Conservation (phyloP, 2,113 vertebrate genomes). For the Pardalotus punctatus region DNA sequence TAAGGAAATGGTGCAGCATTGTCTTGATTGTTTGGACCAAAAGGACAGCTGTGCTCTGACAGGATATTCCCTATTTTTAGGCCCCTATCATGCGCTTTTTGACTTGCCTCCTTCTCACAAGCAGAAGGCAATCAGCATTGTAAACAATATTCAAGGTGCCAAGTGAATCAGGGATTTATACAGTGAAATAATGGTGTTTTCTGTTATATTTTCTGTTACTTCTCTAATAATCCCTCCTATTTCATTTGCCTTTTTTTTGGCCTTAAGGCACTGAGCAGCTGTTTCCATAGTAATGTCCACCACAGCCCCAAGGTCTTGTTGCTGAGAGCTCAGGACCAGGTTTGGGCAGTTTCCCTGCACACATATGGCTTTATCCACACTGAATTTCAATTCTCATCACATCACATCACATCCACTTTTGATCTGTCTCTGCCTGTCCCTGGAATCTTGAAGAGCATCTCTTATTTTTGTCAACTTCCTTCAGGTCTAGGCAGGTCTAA, state of each 20-base stretch:
- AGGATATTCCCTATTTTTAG: not conserved
- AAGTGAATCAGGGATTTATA: not conserved
- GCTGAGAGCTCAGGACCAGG: not conserved
- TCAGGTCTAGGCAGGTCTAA: not conserved
- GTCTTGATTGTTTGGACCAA: not conserved
- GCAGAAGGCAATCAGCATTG: not conserved
- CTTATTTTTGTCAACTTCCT: not conserved
- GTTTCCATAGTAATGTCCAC: not conserved
- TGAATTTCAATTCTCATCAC: not conserved
- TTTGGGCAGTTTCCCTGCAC: not conserved
- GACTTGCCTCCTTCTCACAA: not conserved
- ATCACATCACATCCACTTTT: not conserved
- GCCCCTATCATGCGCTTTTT: accelerated
- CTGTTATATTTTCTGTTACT: not conserved
- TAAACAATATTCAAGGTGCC: not conserved
- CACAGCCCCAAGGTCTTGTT: not conserved
- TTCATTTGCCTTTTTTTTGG: not conserved
- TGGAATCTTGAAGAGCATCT: not conserved
- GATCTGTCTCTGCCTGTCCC: not conserved
- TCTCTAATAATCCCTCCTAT: not conserved
- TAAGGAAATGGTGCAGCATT: not conserved
- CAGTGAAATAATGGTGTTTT: not conserved
- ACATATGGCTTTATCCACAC: not conserved
- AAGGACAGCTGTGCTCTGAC: not conserved
- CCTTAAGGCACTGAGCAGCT: not conserved